A percentile compares a stretch with the other conserved stretches of the same genome.
Conservation (phyloP, 2,797 vertebrate species). For the Bufotes viridis region DNA sequence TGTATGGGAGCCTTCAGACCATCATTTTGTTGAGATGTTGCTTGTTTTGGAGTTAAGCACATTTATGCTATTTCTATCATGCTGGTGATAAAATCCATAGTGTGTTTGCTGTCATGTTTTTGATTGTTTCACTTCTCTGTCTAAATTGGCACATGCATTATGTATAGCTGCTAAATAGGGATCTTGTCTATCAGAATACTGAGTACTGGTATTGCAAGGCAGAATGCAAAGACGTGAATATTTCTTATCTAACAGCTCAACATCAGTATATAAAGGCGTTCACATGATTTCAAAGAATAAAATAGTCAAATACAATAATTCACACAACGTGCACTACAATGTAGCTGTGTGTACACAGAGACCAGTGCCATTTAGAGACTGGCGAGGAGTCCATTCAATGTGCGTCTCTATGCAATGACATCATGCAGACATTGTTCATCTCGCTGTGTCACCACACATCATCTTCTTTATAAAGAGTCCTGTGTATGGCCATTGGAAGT, state of each 20-base stretch:
- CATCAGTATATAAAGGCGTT: background rate
- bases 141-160: background rate
- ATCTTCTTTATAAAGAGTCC: conserved; percentile 21
- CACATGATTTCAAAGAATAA: background rate
- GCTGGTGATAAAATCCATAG: background rate
- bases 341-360: background rate
- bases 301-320: background rate
- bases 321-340: background rate
- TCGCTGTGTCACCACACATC: conserved; percentile 2
- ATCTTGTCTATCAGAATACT: background rate
- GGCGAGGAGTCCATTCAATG: conserved; percentile 6
- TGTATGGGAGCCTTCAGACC: background rate
- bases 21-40: background rate
- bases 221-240: background rate
- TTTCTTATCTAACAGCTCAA: background rate
- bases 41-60: background rate
- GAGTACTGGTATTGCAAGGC: background rate
- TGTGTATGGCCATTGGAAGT: conserved; percentile 11
- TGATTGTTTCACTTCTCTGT: background rate
- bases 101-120: background rate
- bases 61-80: background rate
- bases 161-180: background rate
- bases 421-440: conserved; percentile 40
- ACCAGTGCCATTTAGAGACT: background rate
- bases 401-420: conserved; percentile 33